These are phyloP conservation scores for Nixonia krombeini DNA, from an alignment of 1,140 invertebrate species.

Conservation along the genomic window DNA sequence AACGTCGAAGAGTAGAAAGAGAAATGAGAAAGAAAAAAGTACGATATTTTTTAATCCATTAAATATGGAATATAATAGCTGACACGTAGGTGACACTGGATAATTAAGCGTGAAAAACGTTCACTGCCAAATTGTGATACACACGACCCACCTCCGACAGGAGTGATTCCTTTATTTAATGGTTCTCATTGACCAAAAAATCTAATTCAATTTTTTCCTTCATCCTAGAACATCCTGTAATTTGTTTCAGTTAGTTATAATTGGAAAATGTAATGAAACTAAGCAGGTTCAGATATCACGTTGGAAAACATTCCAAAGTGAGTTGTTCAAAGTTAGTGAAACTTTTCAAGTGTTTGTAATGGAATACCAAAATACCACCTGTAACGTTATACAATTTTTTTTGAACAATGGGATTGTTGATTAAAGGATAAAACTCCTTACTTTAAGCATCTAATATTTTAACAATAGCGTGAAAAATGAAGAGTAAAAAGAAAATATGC, in stretches of 20 bases:
- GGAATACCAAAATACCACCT: too few relatives aligned
- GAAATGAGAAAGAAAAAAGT: constrained; percentile 6
- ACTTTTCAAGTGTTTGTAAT: too few relatives aligned
- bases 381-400: too few relatives aligned
- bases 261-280: too few relatives aligned
- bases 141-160: constrained; percentile 58
- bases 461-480: constrained; percentile 35
- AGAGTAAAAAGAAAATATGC: constrained; percentile 34
- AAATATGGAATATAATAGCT: constrained; percentile 29
- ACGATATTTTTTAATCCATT: constrained; percentile 38
- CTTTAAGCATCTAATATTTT: constrained; percentile 53
- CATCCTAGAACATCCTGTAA: too few relatives aligned
- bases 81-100: constrained; percentile 24
- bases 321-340: too few relatives aligned
- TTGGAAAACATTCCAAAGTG: too few relatives aligned
- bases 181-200: constrained; percentile 50
- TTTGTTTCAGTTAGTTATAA: too few relatives aligned
- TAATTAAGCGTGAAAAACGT: constrained; percentile 46
- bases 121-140: constrained; percentile 71
- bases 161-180: constrained; percentile 53
- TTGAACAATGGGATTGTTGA: constrained; percentile 22
- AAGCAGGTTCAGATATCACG: too few relatives aligned
- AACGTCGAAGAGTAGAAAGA: constrained; percentile 23
- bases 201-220: too few relatives aligned
- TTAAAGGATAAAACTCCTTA: constrained; percentile 47